Evolutionary conservation across 1,140 invertebrate genomes (phyloP).

Genomic region (Eumeta japonica): DNA sequence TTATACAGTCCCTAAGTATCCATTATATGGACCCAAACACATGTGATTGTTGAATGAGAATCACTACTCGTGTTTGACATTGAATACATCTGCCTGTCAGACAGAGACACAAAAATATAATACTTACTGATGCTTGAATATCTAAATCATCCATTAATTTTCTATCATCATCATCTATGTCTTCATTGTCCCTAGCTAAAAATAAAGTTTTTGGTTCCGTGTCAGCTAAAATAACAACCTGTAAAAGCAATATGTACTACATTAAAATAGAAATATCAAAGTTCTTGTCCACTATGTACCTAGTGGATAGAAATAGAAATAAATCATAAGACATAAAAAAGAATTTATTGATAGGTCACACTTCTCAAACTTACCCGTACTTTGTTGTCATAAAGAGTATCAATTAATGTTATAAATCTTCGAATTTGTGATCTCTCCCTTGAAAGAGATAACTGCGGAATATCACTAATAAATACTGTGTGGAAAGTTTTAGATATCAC

Average conservation of each 20-base stretch:
- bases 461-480: constrained; percentile 87
- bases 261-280: too few relatives aligned
- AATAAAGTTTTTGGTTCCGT: constrained; percentile 77
- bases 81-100: too few relatives aligned
- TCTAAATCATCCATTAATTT: constrained; percentile 92
- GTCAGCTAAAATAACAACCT: constrained; percentile 79
- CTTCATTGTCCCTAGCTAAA: constrained; percentile 53
- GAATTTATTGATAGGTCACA: not conserved
- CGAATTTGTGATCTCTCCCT: constrained; percentile 80
- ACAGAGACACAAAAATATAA: too few relatives aligned
- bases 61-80: too few relatives aligned
- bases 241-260: constrained; percentile 56
- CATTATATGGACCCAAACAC: too few relatives aligned
- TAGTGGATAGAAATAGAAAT: too few relatives aligned
- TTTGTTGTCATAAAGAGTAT: constrained; percentile 94
- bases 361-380: constrained; percentile 60
- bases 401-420: constrained; percentile 95
- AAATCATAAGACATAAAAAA: too few relatives aligned
- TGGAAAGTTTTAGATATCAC: constrained; percentile 91
- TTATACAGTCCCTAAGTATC: too few relatives aligned
- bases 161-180: constrained; percentile 72
- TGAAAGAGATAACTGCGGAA: constrained; percentile 78
- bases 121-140: too few relatives aligned
- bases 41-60: too few relatives aligned
- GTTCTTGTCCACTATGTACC: too few relatives aligned